Evolutionary conservation across 2,888 invertebrate genomes (phyloP).

Genomic region (Congeria kusceri): DNA sequence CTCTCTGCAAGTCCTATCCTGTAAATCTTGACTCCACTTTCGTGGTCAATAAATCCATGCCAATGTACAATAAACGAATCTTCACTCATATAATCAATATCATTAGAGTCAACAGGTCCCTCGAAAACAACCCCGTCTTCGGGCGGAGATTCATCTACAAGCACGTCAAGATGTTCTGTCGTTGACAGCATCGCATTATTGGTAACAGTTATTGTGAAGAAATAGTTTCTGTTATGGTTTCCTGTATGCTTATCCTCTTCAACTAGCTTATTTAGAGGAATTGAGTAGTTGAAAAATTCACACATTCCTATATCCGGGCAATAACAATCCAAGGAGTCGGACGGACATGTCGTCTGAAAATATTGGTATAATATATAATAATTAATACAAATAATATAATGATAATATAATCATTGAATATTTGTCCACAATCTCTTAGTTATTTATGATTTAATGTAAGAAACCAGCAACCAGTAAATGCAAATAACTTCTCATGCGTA

Average conservation of each 20-base stretch:
- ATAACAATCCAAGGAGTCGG: conserved; percentile 43
- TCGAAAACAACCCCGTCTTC: conserved; percentile 41
- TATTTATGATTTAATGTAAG: too few species aligned
- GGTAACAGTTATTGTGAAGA: conserved; percentile 60
- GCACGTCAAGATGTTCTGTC: conserved; percentile 53
- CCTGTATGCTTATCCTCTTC: conserved; percentile 49
- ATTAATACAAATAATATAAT: too few species aligned
- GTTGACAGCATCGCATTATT: conserved; percentile 60
- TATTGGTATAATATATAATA: too few species aligned
- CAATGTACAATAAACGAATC: conserved; percentile 53
- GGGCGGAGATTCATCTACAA: conserved; percentile 51
- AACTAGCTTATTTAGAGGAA: conserved; percentile 44
- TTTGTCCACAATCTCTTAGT: too few species aligned
- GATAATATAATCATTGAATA: too few species aligned
- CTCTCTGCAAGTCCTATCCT: conserved; percentile 48
- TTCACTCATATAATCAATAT: conserved; percentile 69
- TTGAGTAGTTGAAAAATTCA: conserved; percentile 48
- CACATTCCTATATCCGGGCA: conserved; percentile 64
- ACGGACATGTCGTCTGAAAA: too few species aligned
- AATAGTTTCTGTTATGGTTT: conserved; percentile 68
- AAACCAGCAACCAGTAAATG: too few species aligned
- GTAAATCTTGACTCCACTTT: conserved; percentile 68
- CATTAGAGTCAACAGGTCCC: conserved; percentile 40
- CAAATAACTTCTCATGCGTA: not conserved
- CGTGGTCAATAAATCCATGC: conserved; percentile 74